phyloP scores from a whole-genome alignment of 2,113 vertebrate genomes.

The Anarrhichthys ocellatus region DNA sequence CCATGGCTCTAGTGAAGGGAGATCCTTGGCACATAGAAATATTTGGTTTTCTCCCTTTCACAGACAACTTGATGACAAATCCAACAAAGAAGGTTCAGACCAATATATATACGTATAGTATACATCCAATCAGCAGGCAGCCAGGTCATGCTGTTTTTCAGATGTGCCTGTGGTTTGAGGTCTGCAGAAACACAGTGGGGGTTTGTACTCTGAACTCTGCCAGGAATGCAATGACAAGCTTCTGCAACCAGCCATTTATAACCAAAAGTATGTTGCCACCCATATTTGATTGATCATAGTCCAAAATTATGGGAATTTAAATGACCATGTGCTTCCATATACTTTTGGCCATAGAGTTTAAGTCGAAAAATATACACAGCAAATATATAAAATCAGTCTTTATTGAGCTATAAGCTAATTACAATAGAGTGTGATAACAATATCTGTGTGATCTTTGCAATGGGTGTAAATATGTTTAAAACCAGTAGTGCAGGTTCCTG shows the following conservation, averaged over 20 bases:
- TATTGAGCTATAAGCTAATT: background rate
- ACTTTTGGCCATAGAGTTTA: background rate
- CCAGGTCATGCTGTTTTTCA: background rate
- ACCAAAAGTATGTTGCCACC: background rate
- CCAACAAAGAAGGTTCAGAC: background rate
- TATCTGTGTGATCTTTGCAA: background rate
- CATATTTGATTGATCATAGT: background rate
- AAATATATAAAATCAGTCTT: background rate
- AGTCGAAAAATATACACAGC: background rate
- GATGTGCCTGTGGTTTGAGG: background rate
- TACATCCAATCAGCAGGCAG: background rate
- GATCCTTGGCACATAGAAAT: background rate
- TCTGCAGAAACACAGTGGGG: background rate
- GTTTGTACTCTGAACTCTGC: background rate
- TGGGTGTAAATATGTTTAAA: background rate
- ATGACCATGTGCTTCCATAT: background rate
- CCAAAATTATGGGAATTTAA: background rate
- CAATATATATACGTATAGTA: background rate
- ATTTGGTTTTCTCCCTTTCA: constrained; percentile 3
- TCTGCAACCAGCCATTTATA: background rate
- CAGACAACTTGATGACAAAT: background rate
- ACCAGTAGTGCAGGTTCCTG: background rate
- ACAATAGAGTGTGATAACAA: background rate
- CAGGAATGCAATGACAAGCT: background rate
- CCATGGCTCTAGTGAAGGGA: background rate